Percentiles rank a stretch among this genome's conserved stretches.
phyloP scores from a whole-genome alignment of 1,140 invertebrate species.

The Nephila pilipes region DNA sequence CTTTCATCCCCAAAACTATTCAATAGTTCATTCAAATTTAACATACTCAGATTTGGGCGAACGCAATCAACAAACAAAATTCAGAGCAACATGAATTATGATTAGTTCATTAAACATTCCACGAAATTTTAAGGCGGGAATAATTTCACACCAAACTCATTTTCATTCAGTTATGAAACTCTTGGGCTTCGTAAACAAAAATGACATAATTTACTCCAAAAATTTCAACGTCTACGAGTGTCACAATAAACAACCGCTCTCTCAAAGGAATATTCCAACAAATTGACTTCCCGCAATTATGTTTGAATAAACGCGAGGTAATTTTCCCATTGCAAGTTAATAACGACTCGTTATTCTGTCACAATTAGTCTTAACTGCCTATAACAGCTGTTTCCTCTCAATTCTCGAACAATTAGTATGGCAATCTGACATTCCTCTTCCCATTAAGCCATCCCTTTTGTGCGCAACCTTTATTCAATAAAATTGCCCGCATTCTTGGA shows the following conservation, averaged over 20 bases:
- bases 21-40: too few species aligned
- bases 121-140: too few species aligned
- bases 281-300: slow-evolving; percentile 3
- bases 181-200: too few species aligned
- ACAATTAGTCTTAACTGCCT: slow-evolving; percentile 23
- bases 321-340: background rate
- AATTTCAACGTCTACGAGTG: too few species aligned
- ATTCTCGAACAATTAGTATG: slow-evolving; percentile 12
- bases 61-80: too few species aligned
- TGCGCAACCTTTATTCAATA: background rate
- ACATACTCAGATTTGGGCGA: too few species aligned
- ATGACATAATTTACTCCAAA: too few species aligned
- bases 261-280: background rate
- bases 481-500: background rate
- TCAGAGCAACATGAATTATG: too few species aligned
- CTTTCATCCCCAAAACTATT: too few species aligned
- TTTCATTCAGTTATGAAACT: too few species aligned
- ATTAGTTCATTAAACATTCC: too few species aligned
- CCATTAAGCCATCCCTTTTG: background rate
- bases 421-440: slow-evolving; percentile 2
- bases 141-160: too few species aligned
- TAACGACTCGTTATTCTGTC: slow-evolving; percentile 20
- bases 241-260: background rate
- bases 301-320: background rate
- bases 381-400: slow-evolving; percentile 36